Conservation (phyloP, 1,140 invertebrate genomes). For the Dreissena rostriformis region DNA sequence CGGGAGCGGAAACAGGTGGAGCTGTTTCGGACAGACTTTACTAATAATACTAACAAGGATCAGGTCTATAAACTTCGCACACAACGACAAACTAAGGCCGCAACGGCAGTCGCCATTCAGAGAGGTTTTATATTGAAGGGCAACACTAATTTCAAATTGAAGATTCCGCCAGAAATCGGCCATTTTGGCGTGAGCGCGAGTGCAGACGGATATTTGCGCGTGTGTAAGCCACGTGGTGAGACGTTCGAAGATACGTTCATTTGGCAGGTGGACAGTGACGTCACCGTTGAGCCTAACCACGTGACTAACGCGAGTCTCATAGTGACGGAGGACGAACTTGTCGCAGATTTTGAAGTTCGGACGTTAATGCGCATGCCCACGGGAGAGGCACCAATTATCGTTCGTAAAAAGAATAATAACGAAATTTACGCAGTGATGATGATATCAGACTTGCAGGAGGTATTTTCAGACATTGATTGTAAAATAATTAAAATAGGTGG, state of each 20-base stretch:
- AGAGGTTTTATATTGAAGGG: slow-evolving; percentile 64
- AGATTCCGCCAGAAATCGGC: slow-evolving; percentile 64
- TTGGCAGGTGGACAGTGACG: slow-evolving; percentile 71
- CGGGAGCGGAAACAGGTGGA: slow-evolving; percentile 67
- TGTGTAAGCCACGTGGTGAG: slow-evolving; percentile 64
- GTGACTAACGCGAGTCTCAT: slow-evolving; percentile 65
- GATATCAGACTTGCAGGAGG: slow-evolving; percentile 66
- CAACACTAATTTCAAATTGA: slow-evolving; percentile 67
- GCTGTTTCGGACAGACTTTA: slow-evolving; percentile 65
- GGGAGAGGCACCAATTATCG: slow-evolving; percentile 65
- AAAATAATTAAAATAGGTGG: slow-evolving; percentile 61
- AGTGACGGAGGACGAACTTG: slow-evolving; percentile 69
- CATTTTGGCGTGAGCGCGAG: slow-evolving; percentile 69
- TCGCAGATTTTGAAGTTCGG: slow-evolving; percentile 70
- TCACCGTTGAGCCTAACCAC: slow-evolving; percentile 69
- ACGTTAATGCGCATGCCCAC: slow-evolving; percentile 67
- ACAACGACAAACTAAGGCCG: slow-evolving; percentile 69
- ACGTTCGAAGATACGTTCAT: slow-evolving; percentile 67
- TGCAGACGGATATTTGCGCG: slow-evolving; percentile 64
- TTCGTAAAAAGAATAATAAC: slow-evolving; percentile 62
- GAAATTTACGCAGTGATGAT: slow-evolving; percentile 69
- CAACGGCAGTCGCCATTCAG: slow-evolving; percentile 65
- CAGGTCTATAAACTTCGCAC: slow-evolving; percentile 71
- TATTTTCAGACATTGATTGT: slow-evolving; percentile 64
- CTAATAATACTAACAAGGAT: slow-evolving; percentile 68